Base-by-base conservation (phyloP, 1,140 invertebrate species). In the Aphelenchoides besseyi region DNA sequence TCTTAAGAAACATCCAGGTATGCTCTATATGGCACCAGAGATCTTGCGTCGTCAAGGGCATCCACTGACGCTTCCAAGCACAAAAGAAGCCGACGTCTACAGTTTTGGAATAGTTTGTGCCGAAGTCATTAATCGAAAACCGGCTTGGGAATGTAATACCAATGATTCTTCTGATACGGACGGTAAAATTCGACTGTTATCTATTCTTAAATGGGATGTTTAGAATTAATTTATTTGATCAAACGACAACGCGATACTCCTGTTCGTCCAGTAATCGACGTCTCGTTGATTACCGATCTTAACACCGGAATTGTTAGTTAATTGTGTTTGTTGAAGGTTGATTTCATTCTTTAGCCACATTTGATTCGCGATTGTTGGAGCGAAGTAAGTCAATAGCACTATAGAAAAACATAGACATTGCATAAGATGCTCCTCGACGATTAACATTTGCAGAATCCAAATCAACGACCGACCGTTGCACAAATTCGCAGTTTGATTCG, bases 281-380 rank as follows among this genome's bases (percentile, higher is more conserved):
- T 63, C 33, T 68, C 53, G 55, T 29, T 23, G 12, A 63, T 67
- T 29, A 63, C 48, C 8, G 66, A 68, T 30, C 16, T 68, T 16
- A 64, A 61, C 1, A n/a, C 9, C 23, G 52, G 18, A 2, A 68
- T 68, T 26, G 66, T 68, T n/a, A 29, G n/a, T 54, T 1, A 29
- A 36, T 2, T 61, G n/a, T 61, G n/a, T n/a, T 61, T 36, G n/a
- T 48, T 61, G 16, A 2, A 18, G 18, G n/a, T 36, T 61, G 26
- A 35, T 61, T 36, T 61, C n/a, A n/a, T 61, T 36, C 12, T 80
- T 28, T 28, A 81, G 80, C 36, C 74, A 0, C 68, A 76, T 68
- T 41, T 82, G 29, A 79, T 82, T 18, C 71, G 72, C 41, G 81
- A 83, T 48, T 83, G 81, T 57, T 83, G 81, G 81, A n/a, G n/a